These are phyloP conservation scores for Diachasmimorpha longicaudata DNA, from an alignment of 1,140 invertebrate species.

Conservation along the genomic window DNA sequence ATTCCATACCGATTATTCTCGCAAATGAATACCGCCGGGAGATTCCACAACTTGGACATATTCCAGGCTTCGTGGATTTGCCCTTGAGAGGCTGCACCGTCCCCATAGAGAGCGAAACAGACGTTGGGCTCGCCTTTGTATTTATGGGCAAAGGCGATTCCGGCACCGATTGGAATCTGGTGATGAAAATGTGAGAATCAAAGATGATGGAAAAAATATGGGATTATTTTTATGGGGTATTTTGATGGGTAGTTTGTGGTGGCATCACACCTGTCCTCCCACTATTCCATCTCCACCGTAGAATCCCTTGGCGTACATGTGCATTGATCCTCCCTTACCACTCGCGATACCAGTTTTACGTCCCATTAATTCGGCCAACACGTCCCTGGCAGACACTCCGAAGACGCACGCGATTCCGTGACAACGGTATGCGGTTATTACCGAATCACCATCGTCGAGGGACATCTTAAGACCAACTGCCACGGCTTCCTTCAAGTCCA, in stretches of 20 bases:
- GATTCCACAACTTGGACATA: conserved; percentile 86
- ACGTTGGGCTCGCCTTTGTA: conserved; percentile 83
- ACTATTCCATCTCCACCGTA: conserved; percentile 99
- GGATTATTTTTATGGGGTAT: too few relatives aligned
- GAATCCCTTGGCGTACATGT: conserved; percentile 88
- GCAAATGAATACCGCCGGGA: conserved; percentile 93
- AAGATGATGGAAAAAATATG: neutral
- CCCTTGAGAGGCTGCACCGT: conserved; percentile 96
- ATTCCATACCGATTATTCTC: conserved; percentile 99
- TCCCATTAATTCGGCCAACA: conserved; percentile 92
- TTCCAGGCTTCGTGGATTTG: conserved; percentile 83
- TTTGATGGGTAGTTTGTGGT: too few relatives aligned
- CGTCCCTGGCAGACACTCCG: conserved; percentile 78
- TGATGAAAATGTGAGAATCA: conserved; percentile 18
- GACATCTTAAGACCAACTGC: conserved; percentile 88
- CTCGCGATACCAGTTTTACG: conserved; percentile 84
- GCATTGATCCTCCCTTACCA: conserved; percentile 96
- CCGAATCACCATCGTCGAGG: conserved; percentile 80
- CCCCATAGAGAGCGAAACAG: conserved; percentile 89
- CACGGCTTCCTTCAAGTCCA: conserved; percentile 73
- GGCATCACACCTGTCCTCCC: conserved; percentile 86
- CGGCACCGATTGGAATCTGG: conserved; percentile 90
- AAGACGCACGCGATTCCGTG: conserved; percentile 96
- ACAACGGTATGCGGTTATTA: conserved; percentile 95
- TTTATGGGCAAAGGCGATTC: conserved; percentile 90